These are phyloP conservation scores for Lagothrix lagotricha DNA, from an alignment of 2,797 vertebrate species.

Conservation along the genomic window DNA sequence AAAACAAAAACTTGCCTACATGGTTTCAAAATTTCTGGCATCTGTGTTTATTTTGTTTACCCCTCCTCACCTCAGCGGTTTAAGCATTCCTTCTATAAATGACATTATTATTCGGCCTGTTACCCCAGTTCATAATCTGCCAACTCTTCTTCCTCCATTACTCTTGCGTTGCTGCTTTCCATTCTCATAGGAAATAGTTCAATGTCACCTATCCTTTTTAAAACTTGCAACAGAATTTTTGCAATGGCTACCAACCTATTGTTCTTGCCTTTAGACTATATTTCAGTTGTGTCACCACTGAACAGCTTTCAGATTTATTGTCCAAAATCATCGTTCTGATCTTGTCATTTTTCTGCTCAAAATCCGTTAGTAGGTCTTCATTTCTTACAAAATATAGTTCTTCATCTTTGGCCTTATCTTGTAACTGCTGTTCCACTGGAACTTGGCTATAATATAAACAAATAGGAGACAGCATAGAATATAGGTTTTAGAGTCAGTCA, in stretches of 20 bases:
- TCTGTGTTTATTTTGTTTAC: neutral
- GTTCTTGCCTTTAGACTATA: neutral
- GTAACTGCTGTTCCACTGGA: neutral
- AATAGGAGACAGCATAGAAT: neutral
- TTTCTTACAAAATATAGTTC: neutral
- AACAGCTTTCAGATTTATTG: neutral
- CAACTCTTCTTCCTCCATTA: neutral
- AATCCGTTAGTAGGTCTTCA: neutral
- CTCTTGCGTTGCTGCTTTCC: neutral
- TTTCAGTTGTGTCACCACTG: neutral
- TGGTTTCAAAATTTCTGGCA: neutral
- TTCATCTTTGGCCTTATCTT: neutral
- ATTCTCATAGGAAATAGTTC: neutral
- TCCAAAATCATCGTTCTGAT: neutral
- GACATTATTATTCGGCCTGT: neutral
- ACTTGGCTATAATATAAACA: neutral
- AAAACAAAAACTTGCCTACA: neutral
- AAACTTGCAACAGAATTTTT: neutral
- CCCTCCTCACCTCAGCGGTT: neutral
- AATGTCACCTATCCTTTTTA: neutral
- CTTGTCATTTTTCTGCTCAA: neutral
- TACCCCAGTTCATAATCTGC: neutral
- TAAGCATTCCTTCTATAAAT: neutral
- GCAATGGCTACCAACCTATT: neutral
- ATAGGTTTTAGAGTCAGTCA: neutral